phyloP scores from a whole-genome alignment of 2,888 invertebrate species.

The Leucoma salicis region DNA sequence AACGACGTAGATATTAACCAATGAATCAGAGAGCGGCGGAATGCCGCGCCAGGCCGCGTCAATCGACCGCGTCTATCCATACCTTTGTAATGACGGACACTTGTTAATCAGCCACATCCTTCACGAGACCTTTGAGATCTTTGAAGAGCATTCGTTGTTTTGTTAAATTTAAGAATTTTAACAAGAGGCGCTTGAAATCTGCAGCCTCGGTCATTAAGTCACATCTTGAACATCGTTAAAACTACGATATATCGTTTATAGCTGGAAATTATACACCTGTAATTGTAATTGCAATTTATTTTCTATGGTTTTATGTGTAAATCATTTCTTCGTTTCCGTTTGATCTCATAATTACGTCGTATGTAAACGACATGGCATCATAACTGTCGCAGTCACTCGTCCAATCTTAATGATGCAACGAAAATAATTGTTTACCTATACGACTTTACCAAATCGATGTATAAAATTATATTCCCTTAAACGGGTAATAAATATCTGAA shows the following conservation, averaged over 20 bases:
- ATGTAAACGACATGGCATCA: conserved; percentile 13
- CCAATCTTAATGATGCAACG: conserved; percentile 18
- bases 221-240: conserved; percentile 1
- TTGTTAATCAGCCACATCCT: conserved; percentile 70
- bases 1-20: conserved; percentile 47
- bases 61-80: conserved; percentile 14
- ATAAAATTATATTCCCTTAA: conserved; percentile 14
- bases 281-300: background rate
- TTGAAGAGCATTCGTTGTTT: conserved; percentile 46
- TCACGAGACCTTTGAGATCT: conserved; percentile 51
- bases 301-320: background rate
- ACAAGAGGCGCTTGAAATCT: conserved; percentile 23
- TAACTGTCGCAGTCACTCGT: conserved; percentile 9
- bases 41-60: conserved; percentile 26
- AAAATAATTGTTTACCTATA: conserved; percentile 27
- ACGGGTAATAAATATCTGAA: conserved; percentile 20
- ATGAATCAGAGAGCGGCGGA: conserved; percentile 46
- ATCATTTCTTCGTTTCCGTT: conserved; percentile 16
- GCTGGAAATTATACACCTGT: background rate
- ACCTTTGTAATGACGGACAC: conserved; percentile 53
- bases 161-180: conserved; percentile 35
- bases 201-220: conserved; percentile 16
- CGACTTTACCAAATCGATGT: conserved; percentile 8
- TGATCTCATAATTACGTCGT: conserved; percentile 12
- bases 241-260: conserved; percentile 1